phyloP scores from a whole-genome alignment of 2,113 vertebrate genomes.

The Fulica atra region DNA sequence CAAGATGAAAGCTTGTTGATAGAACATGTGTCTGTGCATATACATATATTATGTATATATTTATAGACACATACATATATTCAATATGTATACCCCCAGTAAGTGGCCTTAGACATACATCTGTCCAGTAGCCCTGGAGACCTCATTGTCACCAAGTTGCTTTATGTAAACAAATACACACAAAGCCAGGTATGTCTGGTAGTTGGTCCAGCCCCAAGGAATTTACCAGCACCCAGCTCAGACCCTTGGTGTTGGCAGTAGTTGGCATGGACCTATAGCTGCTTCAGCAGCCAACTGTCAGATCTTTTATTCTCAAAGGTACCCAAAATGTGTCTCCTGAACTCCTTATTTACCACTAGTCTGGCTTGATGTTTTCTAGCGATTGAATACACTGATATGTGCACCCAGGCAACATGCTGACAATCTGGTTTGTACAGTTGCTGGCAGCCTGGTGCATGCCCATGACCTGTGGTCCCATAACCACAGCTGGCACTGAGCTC shows the following conservation, averaged over 20 bases:
- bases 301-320: accelerated
- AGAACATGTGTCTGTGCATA: not conserved
- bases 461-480: not conserved
- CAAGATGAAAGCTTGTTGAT: not conserved
- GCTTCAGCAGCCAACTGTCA: not conserved
- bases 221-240: not conserved
- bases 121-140: not conserved
- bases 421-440: not conserved
- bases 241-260: not conserved
- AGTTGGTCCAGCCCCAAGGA: not conserved
- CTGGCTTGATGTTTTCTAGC: not conserved
- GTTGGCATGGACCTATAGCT: not conserved
- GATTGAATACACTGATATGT: not conserved
- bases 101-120: not conserved
- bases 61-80: not conserved
- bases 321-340: accelerated
- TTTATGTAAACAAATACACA: not conserved
- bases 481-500: accelerated
- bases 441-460: not conserved
- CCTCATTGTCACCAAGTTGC: not conserved
- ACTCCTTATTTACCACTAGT: not conserved
- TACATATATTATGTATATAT: not conserved
- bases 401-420: not conserved
- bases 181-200: not conserved
- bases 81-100: not conserved